phyloP scores from a whole-genome alignment of 2,113 vertebrate genomes.

The Epinephelus fuscoguttatus region DNA sequence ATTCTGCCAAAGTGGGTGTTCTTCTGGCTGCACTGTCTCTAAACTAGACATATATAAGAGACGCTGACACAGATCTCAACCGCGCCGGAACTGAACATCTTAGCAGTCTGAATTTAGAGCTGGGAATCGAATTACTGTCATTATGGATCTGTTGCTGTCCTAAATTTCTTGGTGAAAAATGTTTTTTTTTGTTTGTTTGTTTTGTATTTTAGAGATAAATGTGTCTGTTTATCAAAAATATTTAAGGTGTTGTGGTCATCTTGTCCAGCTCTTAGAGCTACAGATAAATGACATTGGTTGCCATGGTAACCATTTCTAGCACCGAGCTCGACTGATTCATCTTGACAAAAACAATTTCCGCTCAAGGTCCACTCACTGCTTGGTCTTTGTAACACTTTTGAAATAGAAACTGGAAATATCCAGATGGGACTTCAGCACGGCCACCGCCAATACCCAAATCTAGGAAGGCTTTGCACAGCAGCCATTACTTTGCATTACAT shows the following conservation, averaged over 20 bases:
- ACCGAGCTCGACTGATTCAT: not conserved
- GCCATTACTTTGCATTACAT: not conserved
- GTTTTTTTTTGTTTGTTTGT: not conserved
- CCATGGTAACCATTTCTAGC: constrained; percentile 1
- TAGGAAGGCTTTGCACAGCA: not conserved
- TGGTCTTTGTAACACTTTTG: not conserved
- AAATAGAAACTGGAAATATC: not conserved
- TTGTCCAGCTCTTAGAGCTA: not conserved
- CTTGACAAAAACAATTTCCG: not conserved
- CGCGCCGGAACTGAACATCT: not conserved
- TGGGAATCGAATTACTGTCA: no score
- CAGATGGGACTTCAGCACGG: not conserved
- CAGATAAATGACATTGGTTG: not conserved
- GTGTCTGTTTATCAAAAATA: not conserved
- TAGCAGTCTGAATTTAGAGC: not conserved
- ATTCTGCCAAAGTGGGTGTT: constrained; percentile 20
- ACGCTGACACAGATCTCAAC: not conserved
- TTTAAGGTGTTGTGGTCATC: not conserved
- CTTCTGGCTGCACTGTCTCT: constrained; percentile 27
- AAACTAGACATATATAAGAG: not conserved
- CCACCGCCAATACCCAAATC: not conserved
- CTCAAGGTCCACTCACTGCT: no score
- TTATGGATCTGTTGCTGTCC: not conserved
- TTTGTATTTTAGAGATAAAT: not conserved
- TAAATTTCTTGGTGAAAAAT: not conserved